Conservation (phyloP, 2,888 invertebrate species). For the Imbricaverruca yamaguchii region DNA sequence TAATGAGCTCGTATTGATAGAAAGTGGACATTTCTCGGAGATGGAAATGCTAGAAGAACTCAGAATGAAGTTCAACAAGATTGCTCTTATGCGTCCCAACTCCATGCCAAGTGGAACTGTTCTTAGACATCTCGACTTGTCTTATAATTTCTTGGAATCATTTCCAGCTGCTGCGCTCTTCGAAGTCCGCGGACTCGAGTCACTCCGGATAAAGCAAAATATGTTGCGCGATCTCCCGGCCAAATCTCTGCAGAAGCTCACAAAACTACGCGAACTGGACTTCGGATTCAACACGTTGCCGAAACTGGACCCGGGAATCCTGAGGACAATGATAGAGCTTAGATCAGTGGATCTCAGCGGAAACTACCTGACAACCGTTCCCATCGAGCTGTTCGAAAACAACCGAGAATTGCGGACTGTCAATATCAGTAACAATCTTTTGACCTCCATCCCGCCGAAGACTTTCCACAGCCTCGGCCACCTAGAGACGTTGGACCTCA, state of each 20-base stretch:
- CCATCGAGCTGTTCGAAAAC: constrained; percentile 63
- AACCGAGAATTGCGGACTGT: constrained; percentile 27
- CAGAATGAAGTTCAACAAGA: constrained; percentile 29
- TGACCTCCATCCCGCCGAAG: constrained; percentile 25
- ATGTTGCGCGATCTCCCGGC: constrained; percentile 65
- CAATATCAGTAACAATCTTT: constrained; percentile 32
- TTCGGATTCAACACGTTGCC: constrained; percentile 46
- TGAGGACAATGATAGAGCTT: constrained; percentile 73
- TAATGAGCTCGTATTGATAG: constrained; percentile 56
- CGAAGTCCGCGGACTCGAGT: constrained; percentile 59
- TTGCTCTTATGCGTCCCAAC: constrained; percentile 23
- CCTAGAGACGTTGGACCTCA: constrained; percentile 65
- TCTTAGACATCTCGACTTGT: constrained; percentile 64
- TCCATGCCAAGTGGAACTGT: constrained; percentile 47
- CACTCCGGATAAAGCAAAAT: constrained; percentile 69
- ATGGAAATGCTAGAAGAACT: constrained; percentile 54
- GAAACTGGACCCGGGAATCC: constrained; percentile 43
- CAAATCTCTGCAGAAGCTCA: constrained; percentile 60
- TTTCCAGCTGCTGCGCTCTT: constrained; percentile 62
- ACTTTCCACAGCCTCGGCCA: constrained; percentile 47
- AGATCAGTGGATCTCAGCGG: constrained; percentile 72
- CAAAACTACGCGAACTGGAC: constrained; percentile 57
- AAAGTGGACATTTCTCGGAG: constrained; percentile 48
- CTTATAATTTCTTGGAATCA: constrained; percentile 64
- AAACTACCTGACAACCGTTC: constrained; percentile 72